Evolutionary conservation across 1,140 invertebrate species (phyloP), one percentile per base, ranked within the genome.

Genomic region (Zaprionus inermis): DNA sequence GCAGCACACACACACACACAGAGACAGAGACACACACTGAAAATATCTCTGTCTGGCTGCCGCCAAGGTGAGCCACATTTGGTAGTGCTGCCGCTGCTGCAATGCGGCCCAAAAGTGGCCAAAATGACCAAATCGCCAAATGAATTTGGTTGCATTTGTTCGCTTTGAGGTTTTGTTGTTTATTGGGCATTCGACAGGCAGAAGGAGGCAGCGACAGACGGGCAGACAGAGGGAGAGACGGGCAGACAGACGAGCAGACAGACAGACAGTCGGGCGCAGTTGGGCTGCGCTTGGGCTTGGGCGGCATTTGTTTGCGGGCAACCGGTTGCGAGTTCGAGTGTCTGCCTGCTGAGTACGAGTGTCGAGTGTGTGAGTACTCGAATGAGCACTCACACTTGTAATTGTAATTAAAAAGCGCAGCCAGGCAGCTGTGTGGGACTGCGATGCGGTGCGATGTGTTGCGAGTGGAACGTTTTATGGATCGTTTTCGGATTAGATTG

Each of bases 41-140:
- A n/a, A n/a, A 38, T 5, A 9, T 49, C 30, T 55, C 41, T 72
- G 59, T 44, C 52, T 75, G 68, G 64, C 66, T 80, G 51, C 18
- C 65, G 60, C 84, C 84, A 88, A 88, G 83, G 83, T 88, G 83
- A 88, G 83, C 83, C 80, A 78, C 83, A 88, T 88, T 89, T 80
- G 78, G 46, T 41, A 16, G n/a, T 76, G 63, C 44, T 41, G 38
- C 5, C 16, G 60, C 24, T n/a, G n/a, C 65, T 83, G 75, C 79
- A 79, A 70, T 83, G 80, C 55, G 11, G 34, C 41, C 58, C 24
- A 66, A 52, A 58, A 46, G 44, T 44, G 24, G n/a, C 57, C 46
- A 64, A 64, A 60, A 65, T 64, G 56, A 58, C 55, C 71, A 76
- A 76, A 76, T 82, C 46, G 76, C 76, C 79, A 77, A 83, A 79